Evolutionary conservation across 2,113 vertebrate species (phyloP).

Genomic region (Puntigrus tetrazona): DNA sequence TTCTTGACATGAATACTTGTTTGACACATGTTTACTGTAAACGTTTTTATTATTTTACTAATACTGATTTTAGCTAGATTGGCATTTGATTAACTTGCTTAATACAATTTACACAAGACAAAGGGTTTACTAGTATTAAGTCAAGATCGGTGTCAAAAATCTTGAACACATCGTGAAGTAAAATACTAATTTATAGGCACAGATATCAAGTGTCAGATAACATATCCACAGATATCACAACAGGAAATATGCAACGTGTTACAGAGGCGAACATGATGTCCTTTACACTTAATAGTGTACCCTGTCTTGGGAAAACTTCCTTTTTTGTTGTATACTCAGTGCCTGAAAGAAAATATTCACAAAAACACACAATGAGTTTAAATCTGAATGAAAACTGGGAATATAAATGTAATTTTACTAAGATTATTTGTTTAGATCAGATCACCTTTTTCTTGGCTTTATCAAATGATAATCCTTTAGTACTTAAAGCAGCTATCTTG

Average conservation of each 20-base stretch:
- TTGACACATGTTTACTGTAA: not conserved
- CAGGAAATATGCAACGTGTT: not conserved
- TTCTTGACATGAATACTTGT: not conserved
- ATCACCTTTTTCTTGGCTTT: slow-evolving; percentile 79
- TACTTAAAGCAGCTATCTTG: slow-evolving; percentile 84
- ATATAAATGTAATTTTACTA: not conserved
- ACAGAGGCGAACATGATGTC: slow-evolving; percentile 20
- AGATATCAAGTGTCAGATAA: not conserved
- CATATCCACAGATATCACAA: not conserved
- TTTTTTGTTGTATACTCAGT: slow-evolving; percentile 65
- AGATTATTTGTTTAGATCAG: not conserved
- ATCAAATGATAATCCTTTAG: slow-evolving; percentile 73
- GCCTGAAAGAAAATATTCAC: slow-evolving; percentile 54
- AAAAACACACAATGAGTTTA: not conserved
- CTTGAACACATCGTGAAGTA: not conserved
- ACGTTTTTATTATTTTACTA: not conserved
- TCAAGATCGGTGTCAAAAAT: not conserved
- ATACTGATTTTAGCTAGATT: not conserved
- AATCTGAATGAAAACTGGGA: not conserved
- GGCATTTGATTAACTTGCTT: not conserved
- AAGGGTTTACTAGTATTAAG: not conserved
- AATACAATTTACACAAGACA: not conserved
- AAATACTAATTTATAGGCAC: not conserved
- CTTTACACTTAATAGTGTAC: slow-evolving; percentile 16
- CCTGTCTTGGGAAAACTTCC: slow-evolving; percentile 63